These are phyloP conservation scores for Macrosteles quadrilineatus DNA, from an alignment of 1,140 invertebrate species.

Conservation along the genomic window DNA sequence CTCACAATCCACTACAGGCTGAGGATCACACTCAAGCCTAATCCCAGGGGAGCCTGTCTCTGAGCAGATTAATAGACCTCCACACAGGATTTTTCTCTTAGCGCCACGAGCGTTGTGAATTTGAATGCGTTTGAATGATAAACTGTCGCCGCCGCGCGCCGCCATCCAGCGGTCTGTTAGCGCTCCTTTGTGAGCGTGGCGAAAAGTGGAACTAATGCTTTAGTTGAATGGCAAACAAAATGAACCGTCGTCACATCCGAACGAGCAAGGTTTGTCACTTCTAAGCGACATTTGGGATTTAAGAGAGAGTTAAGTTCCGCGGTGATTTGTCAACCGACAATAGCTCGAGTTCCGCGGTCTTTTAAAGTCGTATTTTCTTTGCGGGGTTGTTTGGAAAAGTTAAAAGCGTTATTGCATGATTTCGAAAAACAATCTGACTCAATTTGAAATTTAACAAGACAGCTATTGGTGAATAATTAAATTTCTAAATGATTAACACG, in stretches of 20 bases:
- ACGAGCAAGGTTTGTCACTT: neutral
- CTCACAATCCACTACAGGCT: too few species aligned
- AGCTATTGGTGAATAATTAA: too few species aligned
- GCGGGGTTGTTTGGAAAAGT: too few species aligned
- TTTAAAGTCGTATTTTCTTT: too few species aligned
- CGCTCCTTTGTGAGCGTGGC: conserved; percentile 24
- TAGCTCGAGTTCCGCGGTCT: too few species aligned
- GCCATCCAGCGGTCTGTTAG: conserved; percentile 29
- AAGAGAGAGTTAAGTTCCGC: neutral
- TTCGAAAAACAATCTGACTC: too few species aligned
- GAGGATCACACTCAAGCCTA: too few species aligned
- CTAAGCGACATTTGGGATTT: neutral
- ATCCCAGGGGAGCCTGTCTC: neutral
- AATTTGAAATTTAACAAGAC: too few species aligned
- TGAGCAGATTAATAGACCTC: conserved; percentile 15
- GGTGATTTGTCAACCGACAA: neutral
- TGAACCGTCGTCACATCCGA: neutral
- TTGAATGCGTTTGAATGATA: conserved; percentile 31
- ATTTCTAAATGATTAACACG: too few species aligned
- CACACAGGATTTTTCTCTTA: conserved; percentile 31
- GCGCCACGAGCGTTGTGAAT: conserved; percentile 28
- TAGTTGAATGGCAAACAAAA: conserved; percentile 26
- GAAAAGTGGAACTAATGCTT: conserved; percentile 30
- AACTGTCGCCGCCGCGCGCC: conserved; percentile 13
- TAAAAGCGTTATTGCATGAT: too few species aligned